These are phyloP conservation scores for Diacarnus erythraeanus DNA, from an alignment of 37 sponge, comb jelly and placozoan genomes.

Conservation along the genomic window DNA sequence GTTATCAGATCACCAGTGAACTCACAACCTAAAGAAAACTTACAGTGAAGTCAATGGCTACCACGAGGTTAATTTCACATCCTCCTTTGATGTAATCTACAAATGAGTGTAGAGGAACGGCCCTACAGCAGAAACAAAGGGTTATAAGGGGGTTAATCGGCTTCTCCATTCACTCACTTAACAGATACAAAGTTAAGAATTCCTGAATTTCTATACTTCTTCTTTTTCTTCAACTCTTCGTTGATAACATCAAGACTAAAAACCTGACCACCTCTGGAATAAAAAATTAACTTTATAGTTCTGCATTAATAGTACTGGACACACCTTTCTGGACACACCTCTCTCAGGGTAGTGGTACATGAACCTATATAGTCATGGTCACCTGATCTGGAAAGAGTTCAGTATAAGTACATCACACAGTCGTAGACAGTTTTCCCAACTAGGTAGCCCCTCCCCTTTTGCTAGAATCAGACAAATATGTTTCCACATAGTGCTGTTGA, in stretches of 20 bases:
- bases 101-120: slow-evolving; percentile 70
- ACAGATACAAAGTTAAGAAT: slow-evolving; percentile 56
- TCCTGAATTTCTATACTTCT: slow-evolving; percentile 80
- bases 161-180: slow-evolving; percentile 40
- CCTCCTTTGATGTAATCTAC: slow-evolving; percentile 83
- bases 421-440: no score
- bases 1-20: not conserved
- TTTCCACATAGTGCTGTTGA: not conserved
- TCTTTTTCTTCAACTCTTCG: slow-evolving; percentile 76
- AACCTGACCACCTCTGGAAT: slow-evolving; percentile 63
- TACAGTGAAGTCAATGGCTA: slow-evolving; percentile 88
- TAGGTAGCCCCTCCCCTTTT: no score
- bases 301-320: not conserved
- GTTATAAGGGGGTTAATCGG: not conserved
- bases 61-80: slow-evolving; percentile 72
- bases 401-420: no score
- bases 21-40: slow-evolving; percentile 1
- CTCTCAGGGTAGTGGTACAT: slow-evolving; percentile 49
- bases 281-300: no score
- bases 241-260: slow-evolving; percentile 67
- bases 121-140: slow-evolving; percentile 15
- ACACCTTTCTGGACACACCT: slow-evolving; percentile 71
- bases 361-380: slow-evolving; percentile 78
- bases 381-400: slow-evolving; percentile 75
- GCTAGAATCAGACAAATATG: no score